Evolutionary conservation across 1,140 invertebrate genomes (phyloP), one percentile per base, ranked within the genome.

Genomic region (Cotesia typhae): DNA sequence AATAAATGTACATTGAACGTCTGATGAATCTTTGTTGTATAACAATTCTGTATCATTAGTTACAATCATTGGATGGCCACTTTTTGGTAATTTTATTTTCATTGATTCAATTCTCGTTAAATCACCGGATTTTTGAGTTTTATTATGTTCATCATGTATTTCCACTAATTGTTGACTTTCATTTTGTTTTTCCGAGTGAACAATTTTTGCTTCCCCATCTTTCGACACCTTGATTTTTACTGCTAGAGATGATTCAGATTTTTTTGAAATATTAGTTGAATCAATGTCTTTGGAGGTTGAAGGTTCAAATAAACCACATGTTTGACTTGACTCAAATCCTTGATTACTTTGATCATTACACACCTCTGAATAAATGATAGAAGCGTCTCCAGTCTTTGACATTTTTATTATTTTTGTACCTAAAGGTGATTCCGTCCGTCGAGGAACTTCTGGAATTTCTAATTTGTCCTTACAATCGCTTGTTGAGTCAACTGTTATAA

Each of bases 181-280:
- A 6, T 77, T 70, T 7, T 72, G 67, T 61, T 65, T 72, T 7
- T 82, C 81, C 2, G 47, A 12, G 14, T 81, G 81, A 67, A 84
- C 77, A 53, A 87, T 87, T n/a, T 84, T 84, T 6, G 83, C 84
- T 66, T 87, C 85, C n/a, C 85, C 86, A 35, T 75, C 79, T 71
- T 86, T 87, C 0, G 81, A 87, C 17, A 87, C 67, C 69, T 86
- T 87, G 47, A 87, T 83, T 75, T 87, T 87, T 83, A 87, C 84
- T 17, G 85, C 85, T 38, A 86, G 77, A 4, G 85, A 79, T 41
- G 83, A 84, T 47, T 83, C 83, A 0, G 73, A 79, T 38, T 78
- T 79, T 37, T 83, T 84, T 2, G 9, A 59, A 69, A 37, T 10
- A 57, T 4, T 17, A 71, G 36, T n/a, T 70, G n/a, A 69, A 35